A percentile compares a stretch with the other conserved stretches of the same genome.
Evolutionary conservation across 2,797 vertebrate genomes (phyloP).

Genomic region (Pseudochirops corinnae): DNA sequence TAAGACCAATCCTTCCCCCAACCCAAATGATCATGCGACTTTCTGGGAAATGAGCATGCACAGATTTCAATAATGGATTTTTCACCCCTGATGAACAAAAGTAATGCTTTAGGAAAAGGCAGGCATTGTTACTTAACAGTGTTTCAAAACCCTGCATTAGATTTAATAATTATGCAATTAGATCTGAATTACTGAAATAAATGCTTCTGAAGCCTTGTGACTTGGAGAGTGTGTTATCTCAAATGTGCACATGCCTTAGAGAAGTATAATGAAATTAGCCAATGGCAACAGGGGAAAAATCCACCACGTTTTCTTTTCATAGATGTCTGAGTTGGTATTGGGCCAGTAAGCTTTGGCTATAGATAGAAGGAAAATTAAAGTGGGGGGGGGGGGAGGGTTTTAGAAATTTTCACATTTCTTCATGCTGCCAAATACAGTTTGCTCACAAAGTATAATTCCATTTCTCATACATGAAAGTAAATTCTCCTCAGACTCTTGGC

Average conservation of each 20-base stretch:
- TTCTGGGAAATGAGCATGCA: slow-evolving; percentile 66
- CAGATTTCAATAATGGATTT: slow-evolving; percentile 77
- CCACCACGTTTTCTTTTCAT: slow-evolving; percentile 40
- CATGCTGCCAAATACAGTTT: slow-evolving; percentile 11
- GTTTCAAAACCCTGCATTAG: slow-evolving; percentile 66
- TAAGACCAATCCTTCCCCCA: slow-evolving; percentile 34
- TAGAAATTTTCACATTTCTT: slow-evolving; percentile 56
- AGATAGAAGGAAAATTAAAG: slow-evolving; percentile 44
- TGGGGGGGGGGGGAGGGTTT: slow-evolving; percentile 30
- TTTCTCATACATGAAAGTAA: slow-evolving; percentile 13
- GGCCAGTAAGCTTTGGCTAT: slow-evolving; percentile 30
- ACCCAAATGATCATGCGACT: slow-evolving; percentile 46
- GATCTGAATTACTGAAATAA: slow-evolving; percentile 75
- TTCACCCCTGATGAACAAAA: slow-evolving; percentile 66
- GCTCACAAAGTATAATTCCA: neutral
- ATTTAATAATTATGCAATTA: slow-evolving; percentile 79
- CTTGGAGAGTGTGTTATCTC: slow-evolving; percentile 73
- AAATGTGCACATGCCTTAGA: slow-evolving; percentile 72
- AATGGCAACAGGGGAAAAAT: slow-evolving; percentile 12
- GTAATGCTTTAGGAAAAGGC: slow-evolving; percentile 75
- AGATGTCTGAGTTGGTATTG: slow-evolving; percentile 53
- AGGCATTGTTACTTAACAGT: slow-evolving; percentile 61
- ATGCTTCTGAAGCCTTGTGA: slow-evolving; percentile 57
- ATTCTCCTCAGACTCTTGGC: neutral
- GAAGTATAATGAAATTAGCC: slow-evolving; percentile 73